Conservation (phyloP, 2,888 invertebrate species). For the Corbicula japonica region DNA sequence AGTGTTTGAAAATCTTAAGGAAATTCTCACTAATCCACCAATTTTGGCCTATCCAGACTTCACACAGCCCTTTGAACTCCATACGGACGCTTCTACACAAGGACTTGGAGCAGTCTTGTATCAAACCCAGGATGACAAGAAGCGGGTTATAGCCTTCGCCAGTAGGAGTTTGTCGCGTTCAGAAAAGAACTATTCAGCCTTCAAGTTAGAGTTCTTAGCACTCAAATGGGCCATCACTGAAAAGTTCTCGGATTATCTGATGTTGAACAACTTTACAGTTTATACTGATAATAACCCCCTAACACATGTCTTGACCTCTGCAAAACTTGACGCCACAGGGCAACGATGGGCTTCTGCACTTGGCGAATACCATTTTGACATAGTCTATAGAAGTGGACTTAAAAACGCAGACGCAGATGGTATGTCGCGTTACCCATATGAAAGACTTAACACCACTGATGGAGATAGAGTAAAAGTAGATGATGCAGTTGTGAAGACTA, state of each 20-base stretch:
- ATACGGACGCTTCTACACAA: conserved; percentile 19
- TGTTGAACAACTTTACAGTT: background rate
- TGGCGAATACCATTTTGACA: conserved; percentile 13
- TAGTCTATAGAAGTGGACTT: background rate
- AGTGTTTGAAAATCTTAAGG: conserved; percentile 21
- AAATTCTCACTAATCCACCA: conserved; percentile 22
- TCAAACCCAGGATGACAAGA: conserved; percentile 13
- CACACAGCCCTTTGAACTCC: conserved; percentile 29
- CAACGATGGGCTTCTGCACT: conserved; percentile 24
- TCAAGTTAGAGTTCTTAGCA: conserved; percentile 22
- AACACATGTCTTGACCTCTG: conserved; percentile 1
- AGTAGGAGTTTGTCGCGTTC: conserved; percentile 13
- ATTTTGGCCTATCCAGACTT: conserved; percentile 33
- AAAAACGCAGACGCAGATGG: conserved; percentile 17
- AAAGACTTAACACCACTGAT: background rate
- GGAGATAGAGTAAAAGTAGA: background rate
- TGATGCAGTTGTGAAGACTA: background rate
- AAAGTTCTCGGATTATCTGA: conserved; percentile 15
- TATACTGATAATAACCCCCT: conserved; percentile 13
- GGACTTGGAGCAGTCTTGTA: conserved; percentile 21
- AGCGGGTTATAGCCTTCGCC: conserved; percentile 30
- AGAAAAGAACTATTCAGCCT: conserved; percentile 20
- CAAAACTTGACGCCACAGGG: conserved; percentile 18
- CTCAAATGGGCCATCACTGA: conserved; percentile 23
- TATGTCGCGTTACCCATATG: conserved; percentile 7